Evolutionary conservation across 2,888 invertebrate species (phyloP).

Genomic region (Buathra laborator): DNA sequence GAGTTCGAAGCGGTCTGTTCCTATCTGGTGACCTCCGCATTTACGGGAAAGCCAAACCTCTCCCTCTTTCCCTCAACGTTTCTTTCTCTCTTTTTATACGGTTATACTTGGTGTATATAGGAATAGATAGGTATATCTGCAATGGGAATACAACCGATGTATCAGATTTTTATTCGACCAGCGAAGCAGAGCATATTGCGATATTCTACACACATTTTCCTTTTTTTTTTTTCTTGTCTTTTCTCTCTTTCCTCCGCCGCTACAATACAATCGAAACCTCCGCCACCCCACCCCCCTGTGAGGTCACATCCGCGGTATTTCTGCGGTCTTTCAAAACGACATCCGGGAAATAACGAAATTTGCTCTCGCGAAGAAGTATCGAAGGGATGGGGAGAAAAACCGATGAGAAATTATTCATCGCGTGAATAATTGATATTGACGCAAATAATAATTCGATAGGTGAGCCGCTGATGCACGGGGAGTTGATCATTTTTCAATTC

Average conservation of each 20-base stretch:
- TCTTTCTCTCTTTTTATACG: conserved; percentile 22
- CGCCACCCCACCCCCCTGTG: conserved; percentile 30
- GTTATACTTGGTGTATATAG: background rate
- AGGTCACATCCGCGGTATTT: conserved; percentile 56
- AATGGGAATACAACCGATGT: conserved; percentile 55
- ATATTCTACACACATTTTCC: conserved; percentile 51
- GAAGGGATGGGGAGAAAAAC: background rate
- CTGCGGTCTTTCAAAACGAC: conserved; percentile 60
- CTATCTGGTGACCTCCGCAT: conserved; percentile 52
- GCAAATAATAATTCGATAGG: conserved; percentile 28
- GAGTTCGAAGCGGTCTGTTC: conserved; percentile 64
- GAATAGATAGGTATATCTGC: conserved; percentile 52
- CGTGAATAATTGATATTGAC: conserved; percentile 38
- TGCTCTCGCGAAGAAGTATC: conserved; percentile 35
- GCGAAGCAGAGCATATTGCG: conserved; percentile 60
- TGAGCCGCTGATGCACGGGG: background rate
- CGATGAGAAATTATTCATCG: background rate
- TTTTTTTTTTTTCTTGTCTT: background rate
- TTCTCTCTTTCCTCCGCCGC: background rate
- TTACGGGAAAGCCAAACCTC: conserved; percentile 53
- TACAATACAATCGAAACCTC: background rate
- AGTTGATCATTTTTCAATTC: background rate
- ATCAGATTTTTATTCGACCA: conserved; percentile 69
- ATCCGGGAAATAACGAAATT: conserved; percentile 60
- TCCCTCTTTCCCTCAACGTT: background rate